These are phyloP conservation scores for Thoracochromis brauschi DNA, from an alignment of 2,113 vertebrate species.

Conservation along the genomic window DNA sequence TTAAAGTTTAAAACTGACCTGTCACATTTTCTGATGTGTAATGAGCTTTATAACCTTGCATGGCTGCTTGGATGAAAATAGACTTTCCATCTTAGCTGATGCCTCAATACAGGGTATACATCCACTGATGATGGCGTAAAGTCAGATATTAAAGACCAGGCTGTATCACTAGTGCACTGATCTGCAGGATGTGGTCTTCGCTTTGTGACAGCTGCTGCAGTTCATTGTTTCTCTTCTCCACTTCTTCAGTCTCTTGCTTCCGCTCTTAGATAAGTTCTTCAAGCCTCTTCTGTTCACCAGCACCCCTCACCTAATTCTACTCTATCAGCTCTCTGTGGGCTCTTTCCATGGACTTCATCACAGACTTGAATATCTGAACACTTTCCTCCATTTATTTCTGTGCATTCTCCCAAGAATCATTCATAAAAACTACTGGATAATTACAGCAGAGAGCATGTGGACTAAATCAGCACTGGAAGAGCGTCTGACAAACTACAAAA, in stretches of 20 bases:
- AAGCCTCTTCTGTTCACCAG: not conserved
- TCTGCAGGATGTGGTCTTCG: not conserved
- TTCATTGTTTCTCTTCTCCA: not conserved
- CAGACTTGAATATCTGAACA: not conserved
- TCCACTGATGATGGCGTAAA: not conserved
- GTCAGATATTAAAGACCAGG: not conserved
- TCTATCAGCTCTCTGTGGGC: not conserved
- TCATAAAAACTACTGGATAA: not conserved
- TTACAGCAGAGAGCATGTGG: not conserved
- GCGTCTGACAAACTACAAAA: not conserved
- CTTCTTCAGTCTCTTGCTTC: not conserved
- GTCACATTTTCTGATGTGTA: not conserved
- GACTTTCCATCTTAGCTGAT: not conserved
- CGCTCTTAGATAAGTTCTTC: not conserved
- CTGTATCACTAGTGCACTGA: not conserved
- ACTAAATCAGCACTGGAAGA: not conserved
- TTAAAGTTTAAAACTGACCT: not conserved
- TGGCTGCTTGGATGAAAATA: not conserved
- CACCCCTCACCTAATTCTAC: not conserved
- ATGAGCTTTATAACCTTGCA: not conserved
- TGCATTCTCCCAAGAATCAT: not conserved
- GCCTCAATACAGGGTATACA: not conserved
- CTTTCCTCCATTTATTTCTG: not conserved
- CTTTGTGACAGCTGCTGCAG: not conserved
- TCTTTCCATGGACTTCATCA: not conserved